A percentile compares a stretch with the other conserved stretches of the same genome.
Evolutionary conservation across 2,113 vertebrate species (phyloP).

Genomic region (Lophius piscatorius): DNA sequence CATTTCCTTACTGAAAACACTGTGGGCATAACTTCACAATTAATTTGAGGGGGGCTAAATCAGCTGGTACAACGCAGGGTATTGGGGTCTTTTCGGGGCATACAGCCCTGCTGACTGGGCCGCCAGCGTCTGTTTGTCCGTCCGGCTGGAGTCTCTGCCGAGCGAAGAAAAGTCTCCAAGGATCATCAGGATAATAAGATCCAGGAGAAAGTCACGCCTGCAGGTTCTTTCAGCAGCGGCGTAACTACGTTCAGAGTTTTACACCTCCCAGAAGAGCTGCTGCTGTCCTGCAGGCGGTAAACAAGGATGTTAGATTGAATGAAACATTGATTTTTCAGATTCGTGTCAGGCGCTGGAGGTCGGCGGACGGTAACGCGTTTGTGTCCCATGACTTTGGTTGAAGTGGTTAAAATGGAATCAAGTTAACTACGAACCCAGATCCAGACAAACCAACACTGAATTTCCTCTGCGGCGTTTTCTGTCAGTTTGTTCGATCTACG

Average conservation of each 20-base stretch:
- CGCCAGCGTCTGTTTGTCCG: too few species aligned
- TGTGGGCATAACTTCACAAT: too few species aligned
- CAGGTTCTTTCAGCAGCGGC: conserved; percentile 9
- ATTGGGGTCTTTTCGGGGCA: too few species aligned
- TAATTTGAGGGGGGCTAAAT: too few species aligned
- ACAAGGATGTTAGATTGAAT: conserved; percentile 41
- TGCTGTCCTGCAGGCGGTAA: conserved; percentile 36
- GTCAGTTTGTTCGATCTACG: too few species aligned
- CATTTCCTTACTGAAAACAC: too few species aligned
- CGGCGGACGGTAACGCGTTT: background rate
- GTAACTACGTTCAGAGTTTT: conserved; percentile 34
- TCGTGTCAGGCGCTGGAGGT: background rate
- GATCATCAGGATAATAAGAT: conserved; percentile 23
- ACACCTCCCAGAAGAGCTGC: conserved; percentile 19
- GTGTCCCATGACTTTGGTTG: background rate
- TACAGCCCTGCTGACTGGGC: too few species aligned
- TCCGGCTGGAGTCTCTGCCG: too few species aligned
- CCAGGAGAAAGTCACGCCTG: conserved; percentile 7
- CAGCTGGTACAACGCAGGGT: too few species aligned
- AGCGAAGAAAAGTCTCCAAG: conserved; percentile 10
- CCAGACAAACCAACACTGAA: too few species aligned
- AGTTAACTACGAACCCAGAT: conserved; percentile 1
- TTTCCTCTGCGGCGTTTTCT: too few species aligned
- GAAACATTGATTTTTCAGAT: conserved; percentile 32
- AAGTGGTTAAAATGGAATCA: background rate